Evolutionary conservation across 2,113 vertebrate genomes (phyloP), one percentile per base, ranked within the genome.

Genomic region (Galeopterus variegatus): DNA sequence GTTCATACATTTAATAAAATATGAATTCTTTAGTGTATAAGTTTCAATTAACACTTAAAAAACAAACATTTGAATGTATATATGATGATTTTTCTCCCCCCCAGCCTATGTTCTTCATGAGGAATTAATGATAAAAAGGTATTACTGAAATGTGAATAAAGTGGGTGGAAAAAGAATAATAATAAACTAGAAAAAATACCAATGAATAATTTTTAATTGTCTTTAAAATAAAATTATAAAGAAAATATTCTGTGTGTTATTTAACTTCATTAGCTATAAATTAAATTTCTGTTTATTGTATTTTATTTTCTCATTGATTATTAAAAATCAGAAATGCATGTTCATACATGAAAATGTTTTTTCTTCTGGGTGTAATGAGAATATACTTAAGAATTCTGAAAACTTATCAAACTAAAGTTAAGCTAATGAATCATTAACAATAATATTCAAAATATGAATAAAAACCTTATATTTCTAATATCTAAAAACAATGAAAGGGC

Each of bases 281-380:
- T 21, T 92, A 88, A 92, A 70, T 75, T 73, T 80, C 6, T 82
- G 3, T 80, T 70, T 31, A 62, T 28, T 80, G 1, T 14, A 95
- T 80, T 24, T 65, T 72, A 58, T 60, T 91, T 88, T 80, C 6
- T 92, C 19, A 88, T 48, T 84, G 26, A 73, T 28, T 91, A 54
- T 75, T 80, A 88, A 93, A 60, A 96, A 88, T 95, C 45, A 85
- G 28, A 95, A 97, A 90, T 80, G 41, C 15, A 50, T 73, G 10
- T 75, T 95, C 10, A 73, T 64, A 86, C 5, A 56, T 80, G 28
- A 58, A 64, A 79, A 76, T 60, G 1, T 79, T 91, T 89, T 88
- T 3, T 79, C 9, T 41, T 90, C 36, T 13, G 23, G 50, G 6
- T 65, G 9, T 93, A 72, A 67, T 83, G 56, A 90, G 26, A 89